Conservation (phyloP, 2,888 invertebrate species). For the Agonopterix subpropinquella region DNA sequence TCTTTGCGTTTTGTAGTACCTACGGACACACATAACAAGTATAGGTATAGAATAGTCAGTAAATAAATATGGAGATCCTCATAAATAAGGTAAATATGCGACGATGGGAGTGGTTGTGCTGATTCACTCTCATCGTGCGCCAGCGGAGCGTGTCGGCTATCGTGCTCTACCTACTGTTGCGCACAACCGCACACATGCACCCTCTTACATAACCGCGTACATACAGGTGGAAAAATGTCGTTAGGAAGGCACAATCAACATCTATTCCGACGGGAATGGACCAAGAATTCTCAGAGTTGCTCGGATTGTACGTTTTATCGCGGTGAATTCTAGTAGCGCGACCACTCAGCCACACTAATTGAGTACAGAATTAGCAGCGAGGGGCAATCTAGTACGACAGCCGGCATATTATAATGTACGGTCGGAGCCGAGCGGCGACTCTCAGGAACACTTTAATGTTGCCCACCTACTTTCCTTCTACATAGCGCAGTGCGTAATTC, state of each 20-base stretch:
- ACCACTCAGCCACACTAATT: slow-evolving; percentile 29
- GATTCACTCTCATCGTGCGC: slow-evolving; percentile 58
- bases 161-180: slow-evolving; percentile 43
- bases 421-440: slow-evolving; percentile 2
- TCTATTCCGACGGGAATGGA: slow-evolving; percentile 1
- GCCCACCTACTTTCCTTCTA: slow-evolving; percentile 16
- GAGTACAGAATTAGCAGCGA: slow-evolving; percentile 32
- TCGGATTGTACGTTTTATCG: slow-evolving; percentile 11
- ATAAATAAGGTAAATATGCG: not conserved
- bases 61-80: no score
- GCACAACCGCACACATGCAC: slow-evolving; percentile 17
- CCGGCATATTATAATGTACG: slow-evolving; percentile 8
- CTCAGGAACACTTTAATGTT: slow-evolving; percentile 4
- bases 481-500: slow-evolving; percentile 9
- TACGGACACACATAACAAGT: no score
- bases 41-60: no score
- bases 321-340: slow-evolving; percentile 17
- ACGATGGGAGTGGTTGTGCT: slow-evolving; percentile 29
- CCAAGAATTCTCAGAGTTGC: not conserved
- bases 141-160: slow-evolving; percentile 48
- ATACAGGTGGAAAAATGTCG: slow-evolving; percentile 9
- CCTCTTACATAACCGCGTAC: slow-evolving; percentile 27
- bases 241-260: slow-evolving; percentile 3
- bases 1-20: no score
- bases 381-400: slow-evolving; percentile 25